Evolutionary conservation across 2,113 vertebrate species (phyloP), one percentile per base, ranked within the genome.

Genomic region (Sturnira hondurensis): DNA sequence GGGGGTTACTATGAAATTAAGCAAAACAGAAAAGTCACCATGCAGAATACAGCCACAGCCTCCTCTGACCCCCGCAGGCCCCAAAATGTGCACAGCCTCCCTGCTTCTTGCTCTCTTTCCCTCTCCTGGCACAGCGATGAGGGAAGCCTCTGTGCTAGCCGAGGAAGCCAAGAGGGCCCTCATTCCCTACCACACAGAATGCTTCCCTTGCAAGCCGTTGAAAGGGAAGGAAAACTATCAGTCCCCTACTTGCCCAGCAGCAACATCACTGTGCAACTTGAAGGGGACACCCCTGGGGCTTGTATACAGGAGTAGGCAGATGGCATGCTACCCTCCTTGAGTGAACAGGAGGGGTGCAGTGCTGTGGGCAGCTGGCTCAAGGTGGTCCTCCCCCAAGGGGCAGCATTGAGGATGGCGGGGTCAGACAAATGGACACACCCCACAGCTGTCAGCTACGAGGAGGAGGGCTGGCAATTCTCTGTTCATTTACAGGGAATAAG

Each of bases 401-500:
- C 33, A 58, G 65, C 38, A 41, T 68, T 9, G 31, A 47, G 24
- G 9, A n/a, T 7, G 0, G 38, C 41, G 47, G 41, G 67, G 7
- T 13, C 71, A 52, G 38, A 19, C 89, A 89, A 86, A 36, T 45
- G 89, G 73, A 82, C 67, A 31, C 4, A 28, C 28, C 54, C 45
- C 47, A 50, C 47, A 58, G 81, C 52, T 73, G 41, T 77, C 43
- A 56, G 50, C 7, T 41, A 3, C 61, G 5, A 38, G 38, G 26
- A 52, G 67, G 50, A 43, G 38, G 45, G 68, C 43, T 58, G 85
- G 17, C 3, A 12, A 74, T 82, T 58, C 65, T 74, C 43, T 70
- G 73, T 68, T 94, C 41, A 65, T 85, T 83, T 71, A 92, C 41
- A 33, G 80, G 54, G 87, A 93, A 92, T 70, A 41, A 80, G 76